Base-by-base conservation (phyloP, 2,797 vertebrate species). In the Lagorchestes hirsutus region DNA sequence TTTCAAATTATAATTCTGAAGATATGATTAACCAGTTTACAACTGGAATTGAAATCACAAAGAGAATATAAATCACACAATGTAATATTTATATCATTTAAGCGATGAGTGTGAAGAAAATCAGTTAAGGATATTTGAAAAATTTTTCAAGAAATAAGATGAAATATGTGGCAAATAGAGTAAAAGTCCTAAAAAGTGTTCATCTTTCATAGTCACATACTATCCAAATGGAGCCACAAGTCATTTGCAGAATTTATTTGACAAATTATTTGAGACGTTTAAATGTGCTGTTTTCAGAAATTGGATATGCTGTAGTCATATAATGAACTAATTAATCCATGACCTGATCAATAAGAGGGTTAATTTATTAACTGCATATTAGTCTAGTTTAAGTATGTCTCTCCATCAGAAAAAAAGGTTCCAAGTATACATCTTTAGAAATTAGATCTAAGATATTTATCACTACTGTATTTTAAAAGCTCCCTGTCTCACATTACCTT, bases 121-220 rank as follows among this genome's bases (percentile, higher is more conserved):
- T 67, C 95, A 97, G 93, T 91, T 0, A 97, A 98, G 97, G 93
- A 93, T 94, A 92, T 97, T 95, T 96, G 92, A 98, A 98, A 96
- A 96, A 97, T 97, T 93, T 16, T 97, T 92, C 96, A 96, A 95
- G 93, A 94, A 97, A 90, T 87, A 91, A 95, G 93, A 98, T 97
- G 92, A 98, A 97, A 98, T 97, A 95, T 97, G 95, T 97, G 97
- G 59, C 97, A 97, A 97, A 96, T 91, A 93, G 90, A 98, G 95
- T 91, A 98, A 98, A 97, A 98, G 95, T 94, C 97, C 98, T 97
- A 97, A 97, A 97, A 50, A 96, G 97, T 74, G 40, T 34, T 96
- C 62, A 0, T 96, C 97, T 96, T 96, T 97, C 95, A 94, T 56
- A 98, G 95, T 92, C 92, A 93, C n/a, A 62, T 18, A 92, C 91